Base-by-base conservation (phyloP, 2,888 invertebrate species). In the Fissipunctia ypsillon region DNA sequence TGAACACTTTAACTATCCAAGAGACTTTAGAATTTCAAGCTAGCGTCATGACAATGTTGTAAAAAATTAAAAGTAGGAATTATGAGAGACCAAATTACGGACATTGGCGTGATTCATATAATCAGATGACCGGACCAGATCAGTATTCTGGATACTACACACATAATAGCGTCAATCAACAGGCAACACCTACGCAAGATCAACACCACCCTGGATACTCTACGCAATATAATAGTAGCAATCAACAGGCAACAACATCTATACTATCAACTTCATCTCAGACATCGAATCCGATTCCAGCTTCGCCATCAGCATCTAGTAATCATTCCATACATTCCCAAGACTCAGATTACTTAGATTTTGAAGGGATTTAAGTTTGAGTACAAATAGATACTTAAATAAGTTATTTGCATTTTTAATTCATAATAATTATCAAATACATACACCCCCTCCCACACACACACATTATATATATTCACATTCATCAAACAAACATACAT, bases 41-140 rank as follows among this genome's bases (percentile, higher is more conserved):
- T 64, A 73, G 69, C 73, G 77, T 73, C 73, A 48, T 73, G 73
- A 77, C 73, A 77, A 77, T 69, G 73, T 77, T 77, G 81, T 81
- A 85, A 86, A 85, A 86, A 86, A 86, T 84, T 81, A 78, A 87
- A 87, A 85, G 81, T 81, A 85, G 84, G 84, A 85, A 86, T 85
- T 81, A 83, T 85, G 84, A 84, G 83, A 85, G 84, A 85, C 79
- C 80, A 80, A 86, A 86, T 83, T 84, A 87, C 74, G 85, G 86
- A 85, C 82, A 85, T 85, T 85, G 86, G 86, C 85, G 85, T 86
- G 70, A 84, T 84, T 76, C 76, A 68, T 83, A 80, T 82, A 82
- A 80, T 84, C 83, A 83, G 80, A 84, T 85, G 80, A 87, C 79
- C 82, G 85, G 81, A 79, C 83, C 69, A 82, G 84, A 87, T 84